Conservation (phyloP, 2,113 vertebrate genomes). For the Hypocryptadius cinnamomeus region DNA sequence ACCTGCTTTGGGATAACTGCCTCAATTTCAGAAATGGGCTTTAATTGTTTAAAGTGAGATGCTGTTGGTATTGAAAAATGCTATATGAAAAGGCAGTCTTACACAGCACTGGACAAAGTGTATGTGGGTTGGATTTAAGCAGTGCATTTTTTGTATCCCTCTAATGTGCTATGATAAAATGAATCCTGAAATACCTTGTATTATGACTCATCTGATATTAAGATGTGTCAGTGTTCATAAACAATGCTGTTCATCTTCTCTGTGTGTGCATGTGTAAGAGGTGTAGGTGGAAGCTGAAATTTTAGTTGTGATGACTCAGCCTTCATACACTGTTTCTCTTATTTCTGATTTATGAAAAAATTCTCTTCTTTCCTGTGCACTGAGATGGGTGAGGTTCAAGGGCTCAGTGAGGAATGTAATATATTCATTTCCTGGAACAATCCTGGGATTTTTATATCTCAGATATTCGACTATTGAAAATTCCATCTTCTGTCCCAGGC, state of each 20-base stretch:
- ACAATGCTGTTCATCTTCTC: slow-evolving; percentile 39
- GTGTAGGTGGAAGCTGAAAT: slow-evolving; percentile 43
- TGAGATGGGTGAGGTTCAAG: background rate
- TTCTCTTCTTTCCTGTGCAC: background rate
- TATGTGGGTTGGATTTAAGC: background rate
- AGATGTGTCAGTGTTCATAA: slow-evolving; percentile 36
- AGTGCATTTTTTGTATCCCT: background rate
- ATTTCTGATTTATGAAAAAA: background rate
- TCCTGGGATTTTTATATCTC: background rate
- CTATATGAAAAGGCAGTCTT: background rate
- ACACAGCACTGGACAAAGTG: background rate
- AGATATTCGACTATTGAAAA: background rate
- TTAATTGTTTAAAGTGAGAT: background rate
- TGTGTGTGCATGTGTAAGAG: slow-evolving; percentile 33
- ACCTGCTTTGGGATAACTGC: background rate
- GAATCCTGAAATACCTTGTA: slow-evolving; percentile 27
- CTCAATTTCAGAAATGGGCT: background rate
- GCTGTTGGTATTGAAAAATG: background rate
- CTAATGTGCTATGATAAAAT: background rate
- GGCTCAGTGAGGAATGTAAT: background rate
- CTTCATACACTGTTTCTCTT: slow-evolving; percentile 26
- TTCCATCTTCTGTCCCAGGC: background rate
- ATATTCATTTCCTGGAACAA: background rate
- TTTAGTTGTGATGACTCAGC: slow-evolving; percentile 46
- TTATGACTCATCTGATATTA: slow-evolving; percentile 51